Conservation (phyloP, 2,888 invertebrate genomes). For the Ormia ochracea region DNA sequence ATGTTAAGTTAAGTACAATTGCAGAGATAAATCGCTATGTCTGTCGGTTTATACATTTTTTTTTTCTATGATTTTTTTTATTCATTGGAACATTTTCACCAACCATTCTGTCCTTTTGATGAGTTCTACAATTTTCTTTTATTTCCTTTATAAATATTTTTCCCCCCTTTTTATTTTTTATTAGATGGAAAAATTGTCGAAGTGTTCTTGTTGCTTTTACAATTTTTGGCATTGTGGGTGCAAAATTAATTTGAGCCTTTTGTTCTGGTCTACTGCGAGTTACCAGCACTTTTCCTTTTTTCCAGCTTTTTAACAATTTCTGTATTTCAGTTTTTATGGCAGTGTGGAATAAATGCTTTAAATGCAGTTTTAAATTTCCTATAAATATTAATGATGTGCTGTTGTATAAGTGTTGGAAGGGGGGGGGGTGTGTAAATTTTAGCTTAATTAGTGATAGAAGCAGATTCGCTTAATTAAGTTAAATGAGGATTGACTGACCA, state of each 20-base stretch:
- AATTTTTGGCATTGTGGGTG: constrained; percentile 51
- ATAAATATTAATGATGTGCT: constrained; percentile 57
- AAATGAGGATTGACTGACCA: not conserved
- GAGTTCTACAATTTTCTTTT: constrained; percentile 56
- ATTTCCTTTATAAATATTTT: constrained; percentile 27
- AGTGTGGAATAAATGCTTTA: constrained; percentile 17
- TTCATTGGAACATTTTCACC: constrained; percentile 19
- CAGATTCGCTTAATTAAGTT: constrained; percentile 13
- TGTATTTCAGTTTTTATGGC: constrained; percentile 2
- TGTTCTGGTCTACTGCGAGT: constrained; percentile 61
- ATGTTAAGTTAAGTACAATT: not conserved
- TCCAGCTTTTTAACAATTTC: constrained; percentile 1
- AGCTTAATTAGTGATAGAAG: constrained; percentile 30
- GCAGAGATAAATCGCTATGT: not conserved
- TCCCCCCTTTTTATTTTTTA: not conserved
- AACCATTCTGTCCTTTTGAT: constrained; percentile 56
- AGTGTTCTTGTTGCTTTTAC: not conserved
- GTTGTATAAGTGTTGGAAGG: not conserved
- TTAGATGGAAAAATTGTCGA: constrained; percentile 27
- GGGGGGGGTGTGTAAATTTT: not conserved
- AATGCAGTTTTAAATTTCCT: constrained; percentile 39
- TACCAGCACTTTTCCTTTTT: constrained; percentile 12
- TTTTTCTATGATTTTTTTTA: not conserved
- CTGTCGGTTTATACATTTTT: not conserved
- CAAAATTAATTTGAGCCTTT: constrained; percentile 65